Base-by-base conservation (phyloP, 2,888 invertebrate species). In the Tachystola acroxantha region DNA sequence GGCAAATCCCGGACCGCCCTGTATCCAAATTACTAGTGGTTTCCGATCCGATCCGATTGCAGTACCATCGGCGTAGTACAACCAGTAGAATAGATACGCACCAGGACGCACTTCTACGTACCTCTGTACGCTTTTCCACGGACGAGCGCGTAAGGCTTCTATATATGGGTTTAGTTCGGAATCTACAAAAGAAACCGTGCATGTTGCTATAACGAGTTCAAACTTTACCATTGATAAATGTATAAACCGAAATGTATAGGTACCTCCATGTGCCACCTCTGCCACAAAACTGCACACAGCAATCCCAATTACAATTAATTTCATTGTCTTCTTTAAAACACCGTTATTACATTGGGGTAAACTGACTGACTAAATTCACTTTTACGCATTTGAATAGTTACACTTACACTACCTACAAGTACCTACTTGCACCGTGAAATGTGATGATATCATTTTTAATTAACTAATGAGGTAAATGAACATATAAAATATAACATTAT, bases 1-100 rank as follows among this genome's bases (percentile, higher is more conserved):
- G 0, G 94, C 93, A n/a, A 91, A 90, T 0, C 90, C 96, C 0
- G 96, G 96, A 0, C 96, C 96, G 13, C 96, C 96, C 89, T 96
- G 93, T 11, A 96, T 87, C 96, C 96, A 96, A 58, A 97, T 91
- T 28, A 95, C 85, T 5, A 96, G 70, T 0, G 96, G 96, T 37
- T 84, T 82, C 14, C 85, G 82, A 7, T 91, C 19, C 76, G 90
- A 67, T 3, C 84, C 87, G 2, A 62, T 43, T 0, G 88, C 88
- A 32, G 88, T 88, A 0, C 92, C 90, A 10, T 92, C 91, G 10
- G 93, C 93, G 56, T 92, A 93, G 64, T 93, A 95, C n/a, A 96
- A 80, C 95, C 96, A 96, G 88, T 94, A 96, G 71, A 96, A 96
- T 82, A 94, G 90, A 50, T 92, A 90, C 0, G 94, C 95, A 0